Percentiles rank a stretch among this genome's conserved stretches.
Conservation (phyloP, 2,797 vertebrate species). For the Syngnathus rostellatus region DNA sequence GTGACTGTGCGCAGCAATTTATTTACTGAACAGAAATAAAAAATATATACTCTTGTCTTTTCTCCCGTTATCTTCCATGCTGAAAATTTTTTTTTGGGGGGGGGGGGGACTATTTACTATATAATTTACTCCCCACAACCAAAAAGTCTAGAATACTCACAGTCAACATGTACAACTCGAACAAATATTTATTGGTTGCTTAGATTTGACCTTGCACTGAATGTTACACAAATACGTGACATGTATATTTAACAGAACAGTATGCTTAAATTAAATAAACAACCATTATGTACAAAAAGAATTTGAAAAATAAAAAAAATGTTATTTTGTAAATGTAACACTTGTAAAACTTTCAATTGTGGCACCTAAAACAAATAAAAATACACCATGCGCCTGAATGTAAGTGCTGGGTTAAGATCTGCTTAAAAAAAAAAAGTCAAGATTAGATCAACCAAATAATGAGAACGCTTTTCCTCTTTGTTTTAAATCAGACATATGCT, state of each 20-base stretch:
- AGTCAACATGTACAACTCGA: constrained; percentile 1
- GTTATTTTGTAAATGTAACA: background rate
- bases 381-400: background rate
- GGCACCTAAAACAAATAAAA: background rate
- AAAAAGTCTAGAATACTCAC: background rate
- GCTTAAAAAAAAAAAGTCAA: background rate
- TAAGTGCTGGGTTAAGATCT: background rate
- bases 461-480: background rate
- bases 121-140: background rate
- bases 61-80: too few species aligned
- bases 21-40: too few species aligned
- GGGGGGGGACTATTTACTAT: too few species aligned
- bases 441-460: background rate
- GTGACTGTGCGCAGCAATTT: too few species aligned
- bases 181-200: background rate
- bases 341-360: background rate
- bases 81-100: too few species aligned
- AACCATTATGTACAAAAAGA: background rate
- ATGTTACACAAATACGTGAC: background rate
- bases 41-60: too few species aligned
- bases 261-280: background rate
- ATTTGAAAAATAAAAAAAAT: too few species aligned
- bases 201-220: background rate
- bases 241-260: background rate
- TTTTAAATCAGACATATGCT: background rate